Evolutionary conservation across 2,113 vertebrate species (phyloP).

Genomic region (Isichthys henryi): DNA sequence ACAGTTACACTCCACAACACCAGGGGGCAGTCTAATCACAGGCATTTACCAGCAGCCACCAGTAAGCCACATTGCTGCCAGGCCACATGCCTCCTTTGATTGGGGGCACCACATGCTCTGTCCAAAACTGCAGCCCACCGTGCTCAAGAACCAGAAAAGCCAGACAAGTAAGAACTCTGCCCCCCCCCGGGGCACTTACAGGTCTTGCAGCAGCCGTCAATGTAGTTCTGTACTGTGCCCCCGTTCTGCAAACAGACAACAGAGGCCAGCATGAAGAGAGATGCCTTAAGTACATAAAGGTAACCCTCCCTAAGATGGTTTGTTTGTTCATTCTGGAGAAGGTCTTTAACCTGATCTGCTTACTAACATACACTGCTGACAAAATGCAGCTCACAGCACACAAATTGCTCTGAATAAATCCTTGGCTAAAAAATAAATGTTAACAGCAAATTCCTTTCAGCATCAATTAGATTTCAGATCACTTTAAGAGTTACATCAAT

Average conservation of each 20-base stretch:
- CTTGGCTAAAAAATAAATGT: not conserved
- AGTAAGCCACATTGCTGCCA: conserved; percentile 51
- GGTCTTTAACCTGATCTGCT: not conserved
- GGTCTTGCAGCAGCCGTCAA: conserved; percentile 93
- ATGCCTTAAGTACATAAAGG: not conserved
- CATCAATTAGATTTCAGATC: not conserved
- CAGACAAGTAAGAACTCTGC: conserved; percentile 44
- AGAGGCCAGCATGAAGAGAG: conserved; percentile 2
- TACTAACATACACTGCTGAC: not conserved
- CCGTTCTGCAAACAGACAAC: conserved; percentile 73
- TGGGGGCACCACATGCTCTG: conserved; percentile 52
- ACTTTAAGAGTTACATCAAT: not conserved
- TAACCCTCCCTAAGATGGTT: not conserved
- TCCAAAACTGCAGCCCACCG: conserved; percentile 37
- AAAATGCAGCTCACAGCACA: not conserved
- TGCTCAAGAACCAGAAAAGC: conserved; percentile 56
- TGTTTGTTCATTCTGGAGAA: not conserved
- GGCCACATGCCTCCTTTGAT: conserved; percentile 35
- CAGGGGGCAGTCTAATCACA: conserved; percentile 48
- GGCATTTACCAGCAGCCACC: conserved; percentile 51
- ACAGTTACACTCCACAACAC: conserved; percentile 54
- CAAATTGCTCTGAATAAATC: not conserved
- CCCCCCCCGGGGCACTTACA: conserved; percentile 74
- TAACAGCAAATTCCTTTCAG: not conserved
- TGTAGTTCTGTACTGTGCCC: conserved; percentile 79